A percentile compares a stretch with the other conserved stretches of the same genome.
phyloP scores from a whole-genome alignment of 1,140 invertebrate genomes.

The Anadara kagoshimensis region DNA sequence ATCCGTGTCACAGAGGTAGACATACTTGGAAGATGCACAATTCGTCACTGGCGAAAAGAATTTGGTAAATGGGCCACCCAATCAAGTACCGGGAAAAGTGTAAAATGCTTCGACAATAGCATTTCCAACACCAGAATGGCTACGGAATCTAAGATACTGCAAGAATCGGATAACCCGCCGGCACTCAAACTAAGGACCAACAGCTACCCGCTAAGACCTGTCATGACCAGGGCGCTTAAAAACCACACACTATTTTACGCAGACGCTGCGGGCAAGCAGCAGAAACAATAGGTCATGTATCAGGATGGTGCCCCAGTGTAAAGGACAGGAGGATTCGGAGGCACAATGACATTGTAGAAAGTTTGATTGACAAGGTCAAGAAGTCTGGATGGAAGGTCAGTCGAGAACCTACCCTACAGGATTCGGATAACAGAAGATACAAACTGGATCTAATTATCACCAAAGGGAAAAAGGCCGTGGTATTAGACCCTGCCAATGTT shows the following conservation, averaged over 20 bases:
- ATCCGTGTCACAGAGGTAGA: background rate
- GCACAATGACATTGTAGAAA: conserved; percentile 7
- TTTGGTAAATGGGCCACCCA: too few species aligned
- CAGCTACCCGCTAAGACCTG: conserved; percentile 7
- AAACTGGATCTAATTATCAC: conserved; percentile 18
- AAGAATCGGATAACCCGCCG: conserved; percentile 61
- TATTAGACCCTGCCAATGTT: conserved; percentile 21
- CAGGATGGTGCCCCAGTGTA: background rate
- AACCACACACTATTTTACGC: background rate
- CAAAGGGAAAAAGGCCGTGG: background rate
- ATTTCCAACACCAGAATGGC: background rate
- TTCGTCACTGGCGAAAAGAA: too few species aligned
- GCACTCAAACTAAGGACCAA: background rate
- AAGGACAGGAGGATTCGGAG: conserved; percentile 6
- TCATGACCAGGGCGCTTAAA: background rate
- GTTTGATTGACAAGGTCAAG: conserved; percentile 11
- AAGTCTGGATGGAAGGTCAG: too few species aligned
- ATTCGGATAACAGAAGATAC: background rate
- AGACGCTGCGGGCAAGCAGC: background rate
- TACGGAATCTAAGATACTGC: conserved; percentile 39
- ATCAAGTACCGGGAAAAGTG: conserved; percentile 40
- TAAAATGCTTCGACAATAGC: conserved; percentile 20
- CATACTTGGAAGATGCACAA: background rate
- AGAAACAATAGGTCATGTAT: conserved; percentile 33
- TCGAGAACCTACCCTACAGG: background rate